These are phyloP conservation scores for Astur gentilis DNA, from an alignment of 2,113 vertebrate genomes.

Conservation along the genomic window DNA sequence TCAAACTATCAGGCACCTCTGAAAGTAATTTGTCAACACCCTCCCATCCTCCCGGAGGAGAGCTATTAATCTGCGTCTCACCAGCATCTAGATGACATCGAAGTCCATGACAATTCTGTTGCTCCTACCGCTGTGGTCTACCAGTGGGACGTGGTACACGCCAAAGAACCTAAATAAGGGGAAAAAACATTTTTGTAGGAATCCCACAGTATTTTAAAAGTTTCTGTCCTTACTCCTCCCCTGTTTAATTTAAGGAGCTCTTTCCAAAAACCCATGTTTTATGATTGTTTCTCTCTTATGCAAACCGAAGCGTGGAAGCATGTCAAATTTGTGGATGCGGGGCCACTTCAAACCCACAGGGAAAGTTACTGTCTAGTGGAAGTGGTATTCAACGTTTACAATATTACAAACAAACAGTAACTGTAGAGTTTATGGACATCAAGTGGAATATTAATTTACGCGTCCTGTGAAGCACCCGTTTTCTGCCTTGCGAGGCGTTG, in stretches of 20 bases:
- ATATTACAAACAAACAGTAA: not conserved
- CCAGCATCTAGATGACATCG: not conserved
- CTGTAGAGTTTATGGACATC: not conserved
- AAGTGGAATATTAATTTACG: not conserved
- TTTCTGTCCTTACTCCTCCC: not conserved
- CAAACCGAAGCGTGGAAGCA: not conserved
- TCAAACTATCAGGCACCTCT: not conserved
- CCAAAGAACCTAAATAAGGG: no score
- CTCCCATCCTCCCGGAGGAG: not conserved
- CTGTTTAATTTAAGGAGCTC: not conserved
- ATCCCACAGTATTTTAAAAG: not conserved
- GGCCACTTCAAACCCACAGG: not conserved
- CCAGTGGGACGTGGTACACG: not conserved
- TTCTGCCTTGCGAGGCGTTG: not conserved
- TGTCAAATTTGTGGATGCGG: not conserved
- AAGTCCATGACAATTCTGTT: fast-evolving
- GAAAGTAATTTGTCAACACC: not conserved
- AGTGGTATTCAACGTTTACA: not conserved
- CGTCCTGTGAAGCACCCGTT: not conserved
- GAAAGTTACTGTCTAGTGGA: not conserved
- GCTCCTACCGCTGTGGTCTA: fast-evolving
- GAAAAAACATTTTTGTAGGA: fast-evolving
- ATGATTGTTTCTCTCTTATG: not conserved
- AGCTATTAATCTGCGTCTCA: not conserved
- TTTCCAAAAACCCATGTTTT: not conserved